Base-by-base conservation (phyloP, 2,888 invertebrate species). In the Cosmorhoe ocellata region DNA sequence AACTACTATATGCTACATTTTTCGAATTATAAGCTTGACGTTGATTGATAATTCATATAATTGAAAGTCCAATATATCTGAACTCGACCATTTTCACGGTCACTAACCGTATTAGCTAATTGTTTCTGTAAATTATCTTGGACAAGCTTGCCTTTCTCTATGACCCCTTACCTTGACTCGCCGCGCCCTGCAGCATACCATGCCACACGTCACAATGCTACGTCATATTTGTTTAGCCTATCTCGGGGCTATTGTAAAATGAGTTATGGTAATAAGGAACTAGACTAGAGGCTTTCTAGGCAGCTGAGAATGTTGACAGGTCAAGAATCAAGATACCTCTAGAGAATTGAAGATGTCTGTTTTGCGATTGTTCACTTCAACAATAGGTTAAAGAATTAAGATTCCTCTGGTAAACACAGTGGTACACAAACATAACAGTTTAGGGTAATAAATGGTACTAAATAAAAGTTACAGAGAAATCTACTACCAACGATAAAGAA, bases 161-260 rank as follows among this genome's bases (percentile, higher is more conserved):
- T 84, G 88, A 88, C 89, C 89, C 74, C 79, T 85, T 65, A 74
- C 89, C 89, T 88, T 88, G 88, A 88, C 88, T 85, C 69, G 88
- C 78, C 88, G 82, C 88, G 80, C 89, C 87, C 79, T 79, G 69
- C 67, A 75, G 76, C 82, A 79, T 80, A 73, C 81, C 78, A 63
- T 69, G 61, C 68, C 75, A 77, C 75, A 79, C 86, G 86, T 86
- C 86, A 81, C 67, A 67, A 65, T 56, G 59, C 69, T 9, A 56
- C 62, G 59, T 62, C 58, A 62, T 58, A 45, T 56, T 56, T 56
- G 45, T 51, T 56, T 48, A 50, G 36, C 30, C 34, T 50, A 49
- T 46, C 54, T 47, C 13, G 46, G 31, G 50, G 55, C 55, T 43
- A 49, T 53, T 48, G 52, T 53, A 49, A 44, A 52, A 52, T 53